Base-by-base conservation (phyloP, 1,140 invertebrate genomes). In the Bombus waltoni region DNA sequence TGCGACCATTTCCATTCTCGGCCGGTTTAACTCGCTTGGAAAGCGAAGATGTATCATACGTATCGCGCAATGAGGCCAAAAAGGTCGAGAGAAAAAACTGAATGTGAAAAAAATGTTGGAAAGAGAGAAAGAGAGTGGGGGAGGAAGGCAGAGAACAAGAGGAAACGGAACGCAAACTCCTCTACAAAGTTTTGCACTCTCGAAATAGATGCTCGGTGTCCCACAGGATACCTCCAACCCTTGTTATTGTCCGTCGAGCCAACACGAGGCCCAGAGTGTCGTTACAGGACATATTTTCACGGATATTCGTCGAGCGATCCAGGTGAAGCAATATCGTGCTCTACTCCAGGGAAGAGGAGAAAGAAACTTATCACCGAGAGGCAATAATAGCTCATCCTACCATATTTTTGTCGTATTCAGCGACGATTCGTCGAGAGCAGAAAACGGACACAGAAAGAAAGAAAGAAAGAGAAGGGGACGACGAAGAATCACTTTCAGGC, bases 201-300 rank as follows among this genome's bases (percentile, higher is more conserved):
- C 74, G 86, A 90, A 90, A 90, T 90, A 87, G 84, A 83, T 76
- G 83, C 70, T 77, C 77, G 83, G 74, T 71, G 82, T 89, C 81
- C 88, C 89, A 75, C 73, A 87, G 88, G 86, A 86, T 90, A 80
- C 81, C 72, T 42, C 68, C 44, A 22, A 44, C 81, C 78, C 66
- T 62, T 74, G 85, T 88, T 90, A 88, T 88, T 86, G 83, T 65
- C 42, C 59, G 73, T 53, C 70, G 77, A 81, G 80, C 84, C 66
- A 77, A 83, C 71, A 53, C 13, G 25, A n/a, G 40, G 70, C 28
- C 40, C 40, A 28, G 25, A 72, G 70, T 40, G 81, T 62, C 78
- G 68, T 75, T 83, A 65, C 65, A 79, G 83, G 89, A 81, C 83
- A 74, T 82, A 65, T 89, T 89, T 84, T 85, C 68, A 82, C 82